Evolutionary conservation across 2,797 vertebrate species (phyloP).

Genomic region (Pseudotriccus pelzelni): DNA sequence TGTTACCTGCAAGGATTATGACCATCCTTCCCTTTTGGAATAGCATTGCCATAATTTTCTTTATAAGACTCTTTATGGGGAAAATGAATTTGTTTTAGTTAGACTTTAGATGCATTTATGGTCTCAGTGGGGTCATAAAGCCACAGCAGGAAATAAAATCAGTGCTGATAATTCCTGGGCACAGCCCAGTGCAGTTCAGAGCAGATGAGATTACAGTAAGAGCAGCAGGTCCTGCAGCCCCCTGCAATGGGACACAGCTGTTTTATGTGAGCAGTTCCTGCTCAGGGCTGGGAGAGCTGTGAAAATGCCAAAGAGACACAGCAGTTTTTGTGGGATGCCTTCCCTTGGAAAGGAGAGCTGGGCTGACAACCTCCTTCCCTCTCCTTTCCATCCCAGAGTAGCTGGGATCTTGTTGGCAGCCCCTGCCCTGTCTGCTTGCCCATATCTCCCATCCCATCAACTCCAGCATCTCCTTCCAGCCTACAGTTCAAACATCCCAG

Average conservation of each 20-base stretch:
- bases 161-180: background rate
- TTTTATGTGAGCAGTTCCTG: background rate
- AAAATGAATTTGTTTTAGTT: background rate
- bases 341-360: background rate
- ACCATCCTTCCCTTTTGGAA: background rate
- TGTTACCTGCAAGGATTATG: background rate
- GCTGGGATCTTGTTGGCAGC: background rate
- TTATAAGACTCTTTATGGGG: background rate
- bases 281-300: background rate
- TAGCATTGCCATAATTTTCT: background rate
- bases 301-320: background rate
- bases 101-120: background rate
- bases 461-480: background rate
- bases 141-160: background rate
- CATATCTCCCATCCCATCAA: background rate
- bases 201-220: background rate
- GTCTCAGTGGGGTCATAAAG: background rate
- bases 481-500: accelerated
- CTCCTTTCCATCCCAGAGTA: background rate
- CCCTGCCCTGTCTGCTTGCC: background rate
- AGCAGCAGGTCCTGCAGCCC: background rate
- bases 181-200: background rate
- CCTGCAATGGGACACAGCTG: background rate
- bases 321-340: background rate
- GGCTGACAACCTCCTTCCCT: background rate